A percentile compares a stretch with the other conserved stretches of the same genome.
These are phyloP conservation scores for Delichon dasypus DNA, from an alignment of 2,797 vertebrate genomes.

Conservation along the genomic window DNA sequence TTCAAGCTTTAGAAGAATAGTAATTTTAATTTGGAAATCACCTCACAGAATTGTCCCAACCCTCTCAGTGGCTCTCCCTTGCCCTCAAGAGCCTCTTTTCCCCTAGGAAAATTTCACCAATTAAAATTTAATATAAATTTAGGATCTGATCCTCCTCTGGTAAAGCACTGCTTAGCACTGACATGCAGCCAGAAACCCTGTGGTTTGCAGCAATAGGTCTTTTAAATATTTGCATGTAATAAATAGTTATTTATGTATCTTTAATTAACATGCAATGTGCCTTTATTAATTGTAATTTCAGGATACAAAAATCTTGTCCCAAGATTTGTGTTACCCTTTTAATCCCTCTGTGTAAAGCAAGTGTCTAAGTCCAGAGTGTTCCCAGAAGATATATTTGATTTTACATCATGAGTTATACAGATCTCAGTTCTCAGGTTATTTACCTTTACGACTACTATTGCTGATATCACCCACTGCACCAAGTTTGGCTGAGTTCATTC, in stretches of 20 bases:
- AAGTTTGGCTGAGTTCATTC: not conserved
- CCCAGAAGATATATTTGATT: not conserved
- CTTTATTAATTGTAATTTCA: not conserved
- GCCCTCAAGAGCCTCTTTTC: not conserved
- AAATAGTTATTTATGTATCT: not conserved
- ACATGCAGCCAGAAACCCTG: not conserved
- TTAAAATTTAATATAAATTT: not conserved
- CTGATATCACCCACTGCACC: not conserved
- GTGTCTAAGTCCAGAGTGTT: not conserved
- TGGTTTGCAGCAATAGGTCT: not conserved
- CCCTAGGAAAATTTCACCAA: not conserved
- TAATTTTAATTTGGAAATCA: not conserved
- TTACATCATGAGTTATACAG: not conserved
- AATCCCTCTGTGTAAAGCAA: not conserved
- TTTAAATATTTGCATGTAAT: not conserved
- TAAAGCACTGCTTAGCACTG: not conserved
- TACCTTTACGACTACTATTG: not conserved
- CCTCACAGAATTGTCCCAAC: not conserved
- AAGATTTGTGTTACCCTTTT: not conserved
- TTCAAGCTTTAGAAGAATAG: not conserved
- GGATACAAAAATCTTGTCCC: not conserved
- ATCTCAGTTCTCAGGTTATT: not conserved
- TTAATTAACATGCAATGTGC: not conserved
- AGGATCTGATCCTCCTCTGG: not conserved
- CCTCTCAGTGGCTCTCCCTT: not conserved